Evolutionary conservation across 2,888 invertebrate species (phyloP).

Genomic region (Clostera curtula): DNA sequence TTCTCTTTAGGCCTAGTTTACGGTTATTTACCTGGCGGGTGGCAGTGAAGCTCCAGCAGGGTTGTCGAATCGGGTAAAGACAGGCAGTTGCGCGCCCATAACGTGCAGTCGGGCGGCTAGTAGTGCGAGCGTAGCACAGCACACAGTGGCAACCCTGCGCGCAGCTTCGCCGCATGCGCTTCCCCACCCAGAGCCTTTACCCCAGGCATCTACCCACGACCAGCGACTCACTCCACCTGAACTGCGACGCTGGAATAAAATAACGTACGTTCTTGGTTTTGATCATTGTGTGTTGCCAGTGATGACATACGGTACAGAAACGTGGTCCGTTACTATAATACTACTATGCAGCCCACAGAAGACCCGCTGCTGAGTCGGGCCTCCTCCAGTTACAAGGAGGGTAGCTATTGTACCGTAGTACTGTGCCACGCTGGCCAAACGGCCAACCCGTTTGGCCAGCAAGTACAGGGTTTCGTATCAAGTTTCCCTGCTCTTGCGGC

Average conservation of each 20-base stretch:
- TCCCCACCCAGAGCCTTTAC: conserved; percentile 61
- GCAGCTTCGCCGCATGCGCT: conserved; percentile 78
- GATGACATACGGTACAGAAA: too few species aligned
- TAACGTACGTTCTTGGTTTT: not conserved
- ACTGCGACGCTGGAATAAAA: conserved; percentile 42
- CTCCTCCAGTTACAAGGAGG: too few species aligned
- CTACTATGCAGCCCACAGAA: too few species aligned
- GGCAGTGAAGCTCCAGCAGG: conserved; percentile 92
- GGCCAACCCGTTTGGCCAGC: too few species aligned
- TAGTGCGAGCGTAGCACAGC: conserved; percentile 85
- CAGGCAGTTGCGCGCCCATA: conserved; percentile 97
- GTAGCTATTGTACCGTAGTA: too few species aligned
- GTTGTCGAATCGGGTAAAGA: conserved; percentile 98
- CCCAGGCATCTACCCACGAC: conserved; percentile 65
- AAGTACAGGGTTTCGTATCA: too few species aligned
- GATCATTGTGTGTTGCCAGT: too few species aligned
- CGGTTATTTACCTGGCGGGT: conserved; percentile 69
- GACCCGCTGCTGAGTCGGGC: too few species aligned
- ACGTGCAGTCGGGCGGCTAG: conserved; percentile 90
- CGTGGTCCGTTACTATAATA: too few species aligned
- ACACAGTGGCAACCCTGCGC: conserved; percentile 86
- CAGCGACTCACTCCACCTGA: conserved; percentile 42
- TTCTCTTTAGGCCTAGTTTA: too few species aligned
- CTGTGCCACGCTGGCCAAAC: too few species aligned
- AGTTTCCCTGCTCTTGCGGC: too few species aligned